A percentile compares a stretch with the other conserved stretches of the same genome.
These are phyloP conservation scores for Rhabdornis inornatus DNA, from an alignment of 2,113 vertebrate species.

Conservation along the genomic window DNA sequence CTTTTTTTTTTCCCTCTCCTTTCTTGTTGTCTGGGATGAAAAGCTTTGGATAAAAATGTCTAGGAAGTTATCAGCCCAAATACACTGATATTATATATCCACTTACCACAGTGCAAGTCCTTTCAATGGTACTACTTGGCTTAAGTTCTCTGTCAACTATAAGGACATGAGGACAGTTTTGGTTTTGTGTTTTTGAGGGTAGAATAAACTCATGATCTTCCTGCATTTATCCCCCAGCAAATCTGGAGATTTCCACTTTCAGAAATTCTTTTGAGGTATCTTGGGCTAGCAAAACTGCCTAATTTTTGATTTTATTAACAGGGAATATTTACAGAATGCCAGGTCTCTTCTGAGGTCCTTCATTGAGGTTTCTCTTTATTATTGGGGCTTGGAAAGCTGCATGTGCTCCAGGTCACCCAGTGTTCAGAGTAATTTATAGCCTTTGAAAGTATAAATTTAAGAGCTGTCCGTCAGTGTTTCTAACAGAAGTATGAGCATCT, in stretches of 20 bases:
- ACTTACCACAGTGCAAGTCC: neutral
- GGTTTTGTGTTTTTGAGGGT: neutral
- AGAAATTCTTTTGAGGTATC: neutral
- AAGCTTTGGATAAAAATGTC: neutral
- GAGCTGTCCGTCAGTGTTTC: neutral
- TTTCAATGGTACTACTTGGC: neutral
- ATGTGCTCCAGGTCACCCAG: neutral
- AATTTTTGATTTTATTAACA: neutral
- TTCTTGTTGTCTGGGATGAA: neutral
- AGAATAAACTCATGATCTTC: neutral
- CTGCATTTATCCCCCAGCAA: neutral
- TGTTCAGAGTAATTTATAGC: neutral
- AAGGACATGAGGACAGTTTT: neutral
- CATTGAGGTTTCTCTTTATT: neutral
- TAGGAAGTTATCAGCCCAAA: neutral
- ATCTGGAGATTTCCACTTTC: neutral
- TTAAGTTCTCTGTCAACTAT: neutral
- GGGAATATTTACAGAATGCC: neutral
- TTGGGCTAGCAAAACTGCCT: neutral
- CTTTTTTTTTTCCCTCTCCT: fast-evolving
- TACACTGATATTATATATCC: neutral
- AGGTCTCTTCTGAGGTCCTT: neutral
- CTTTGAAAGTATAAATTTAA: neutral
- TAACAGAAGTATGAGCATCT: neutral
- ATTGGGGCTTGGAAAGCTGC: neutral